phyloP scores from a whole-genome alignment of 2,797 vertebrate genomes.

The Holocentrus rufus region DNA sequence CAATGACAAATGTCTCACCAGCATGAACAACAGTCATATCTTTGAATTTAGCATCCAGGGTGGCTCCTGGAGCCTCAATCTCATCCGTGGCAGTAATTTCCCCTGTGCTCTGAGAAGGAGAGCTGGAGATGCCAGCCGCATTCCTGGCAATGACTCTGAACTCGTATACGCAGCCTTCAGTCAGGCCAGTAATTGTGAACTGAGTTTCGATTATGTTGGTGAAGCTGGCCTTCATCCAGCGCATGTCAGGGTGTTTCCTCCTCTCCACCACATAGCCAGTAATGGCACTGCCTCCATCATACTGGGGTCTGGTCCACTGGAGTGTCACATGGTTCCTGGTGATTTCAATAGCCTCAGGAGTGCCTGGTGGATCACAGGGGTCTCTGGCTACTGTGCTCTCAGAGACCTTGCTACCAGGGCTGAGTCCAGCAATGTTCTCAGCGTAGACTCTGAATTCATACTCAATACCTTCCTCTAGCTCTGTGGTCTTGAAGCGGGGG shows the following conservation, averaged over 20 bases:
- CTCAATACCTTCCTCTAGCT: conserved; percentile 97
- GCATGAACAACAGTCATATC: conserved; percentile 87
- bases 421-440: conserved; percentile 95
- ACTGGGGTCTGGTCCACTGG: conserved; percentile 93
- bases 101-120: conserved; percentile 93
- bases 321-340: conserved; percentile 93
- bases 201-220: conserved; percentile 94
- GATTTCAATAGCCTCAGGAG: conserved; percentile 92
- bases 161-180: conserved; percentile 93
- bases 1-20: conserved; percentile 92
- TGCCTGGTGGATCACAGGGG: conserved; percentile 94
- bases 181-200: conserved; percentile 90
- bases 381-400: conserved; percentile 92
- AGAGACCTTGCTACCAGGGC: conserved; percentile 92
- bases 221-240: conserved; percentile 99
- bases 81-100: conserved; percentile 96
- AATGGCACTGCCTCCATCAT: conserved; percentile 95
- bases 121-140: conserved; percentile 90
- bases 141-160: conserved; percentile 97
- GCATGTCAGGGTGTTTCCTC: conserved; percentile 93
- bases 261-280: conserved; percentile 95
- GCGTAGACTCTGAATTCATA: conserved; percentile 98
- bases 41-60: conserved; percentile 92
- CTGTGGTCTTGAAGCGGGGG: conserved; percentile 90
- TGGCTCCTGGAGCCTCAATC: conserved; percentile 89